phyloP scores from a whole-genome alignment of 2,888 invertebrate genomes.

The Xanthia icteritia region DNA sequence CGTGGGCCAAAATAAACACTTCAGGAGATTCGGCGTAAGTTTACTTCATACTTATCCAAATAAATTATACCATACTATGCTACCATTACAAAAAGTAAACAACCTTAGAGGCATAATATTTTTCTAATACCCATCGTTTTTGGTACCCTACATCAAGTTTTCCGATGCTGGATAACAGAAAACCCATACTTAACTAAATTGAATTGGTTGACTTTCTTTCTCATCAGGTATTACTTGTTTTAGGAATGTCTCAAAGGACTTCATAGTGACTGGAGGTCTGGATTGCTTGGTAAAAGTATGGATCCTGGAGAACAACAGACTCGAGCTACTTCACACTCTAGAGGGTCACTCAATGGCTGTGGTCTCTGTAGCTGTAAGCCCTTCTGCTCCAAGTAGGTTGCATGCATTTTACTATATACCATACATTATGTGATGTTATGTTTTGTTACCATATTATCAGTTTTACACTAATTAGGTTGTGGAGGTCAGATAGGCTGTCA shows the following conservation, averaged over 20 bases:
- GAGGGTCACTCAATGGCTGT: constrained; percentile 97
- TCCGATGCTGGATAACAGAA: neutral
- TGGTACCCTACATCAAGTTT: neutral
- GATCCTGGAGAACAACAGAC: constrained; percentile 92
- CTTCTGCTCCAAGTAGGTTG: constrained; percentile 95
- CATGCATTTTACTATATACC: neutral
- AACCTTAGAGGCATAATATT: neutral
- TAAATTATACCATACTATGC: neutral
- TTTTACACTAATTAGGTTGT: neutral
- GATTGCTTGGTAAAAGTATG: constrained; percentile 98
- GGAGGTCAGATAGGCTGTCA: neutral
- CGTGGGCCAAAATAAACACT: constrained; percentile 93
- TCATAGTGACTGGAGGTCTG: constrained; percentile 96
- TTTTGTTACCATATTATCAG: neutral
- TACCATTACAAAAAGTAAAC: neutral
- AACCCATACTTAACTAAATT: neutral
- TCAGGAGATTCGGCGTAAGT: constrained; percentile 87
- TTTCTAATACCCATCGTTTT: neutral
- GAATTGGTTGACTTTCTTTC: neutral
- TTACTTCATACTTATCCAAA: constrained; percentile 4
- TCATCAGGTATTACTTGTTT: constrained; percentile 53
- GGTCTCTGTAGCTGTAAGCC: constrained; percentile 97
- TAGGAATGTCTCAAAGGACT: constrained; percentile 91
- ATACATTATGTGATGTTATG: no score
- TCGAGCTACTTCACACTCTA: constrained; percentile 94